These are phyloP conservation scores for Indicator maculatus DNA, from an alignment of 2,113 vertebrate species.

Conservation along the genomic window DNA sequence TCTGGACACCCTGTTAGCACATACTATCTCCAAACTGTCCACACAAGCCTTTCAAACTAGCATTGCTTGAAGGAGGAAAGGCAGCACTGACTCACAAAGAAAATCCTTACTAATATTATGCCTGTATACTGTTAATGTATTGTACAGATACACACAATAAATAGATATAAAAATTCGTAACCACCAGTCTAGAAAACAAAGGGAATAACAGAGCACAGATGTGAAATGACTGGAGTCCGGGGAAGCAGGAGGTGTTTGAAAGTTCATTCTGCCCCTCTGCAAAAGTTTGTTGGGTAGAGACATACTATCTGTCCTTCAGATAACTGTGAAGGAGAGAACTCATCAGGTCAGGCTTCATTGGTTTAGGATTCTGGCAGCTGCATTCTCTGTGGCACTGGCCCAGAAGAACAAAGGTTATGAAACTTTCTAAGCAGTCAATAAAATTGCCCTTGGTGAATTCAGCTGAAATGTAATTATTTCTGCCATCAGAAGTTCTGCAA, in stretches of 20 bases:
- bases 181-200: not conserved
- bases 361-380: not conserved
- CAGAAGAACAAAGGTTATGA: not conserved
- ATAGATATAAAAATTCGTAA: not conserved
- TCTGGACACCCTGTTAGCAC: not conserved
- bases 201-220: not conserved
- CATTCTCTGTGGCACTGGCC: fast-evolving
- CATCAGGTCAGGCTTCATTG: not conserved
- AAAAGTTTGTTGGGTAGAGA: not conserved
- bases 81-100: not conserved
- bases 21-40: not conserved
- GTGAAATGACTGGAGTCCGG: fast-evolving
- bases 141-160: not conserved
- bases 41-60: not conserved
- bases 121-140: not conserved
- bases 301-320: not conserved
- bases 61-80: not conserved
- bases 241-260: not conserved
- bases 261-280: not conserved
- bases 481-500: not conserved
- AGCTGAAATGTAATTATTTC: not conserved
- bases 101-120: not conserved
- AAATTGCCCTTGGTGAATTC: not conserved
- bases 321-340: not conserved
- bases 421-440: not conserved